Evolutionary conservation across 2,113 vertebrate species (phyloP), one percentile per base, ranked within the genome.

Genomic region (Festucalex cinctus): DNA sequence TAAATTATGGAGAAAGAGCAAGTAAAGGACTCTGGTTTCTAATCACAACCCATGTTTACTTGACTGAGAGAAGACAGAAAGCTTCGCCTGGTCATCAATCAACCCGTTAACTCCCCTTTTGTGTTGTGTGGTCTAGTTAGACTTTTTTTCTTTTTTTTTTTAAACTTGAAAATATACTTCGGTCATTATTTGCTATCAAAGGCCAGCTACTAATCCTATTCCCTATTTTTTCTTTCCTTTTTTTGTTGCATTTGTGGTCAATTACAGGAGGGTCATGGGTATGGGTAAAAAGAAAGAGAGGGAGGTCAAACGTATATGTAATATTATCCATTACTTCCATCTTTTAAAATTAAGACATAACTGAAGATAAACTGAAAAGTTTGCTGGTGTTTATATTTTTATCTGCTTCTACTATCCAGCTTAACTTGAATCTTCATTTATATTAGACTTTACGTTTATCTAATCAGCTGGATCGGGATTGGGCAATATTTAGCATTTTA

Each of bases 11-110:
- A 14, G 26, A 66, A 71, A 54, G 66, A 75, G 59, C 69, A 73
- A 73, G 68, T 65, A 22, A 59, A 71, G 56, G 61, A 63, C 68
- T 74, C 43, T 48, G 65, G 59, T 67, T 74, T 77, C 81, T 84
- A 84, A 87, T 83, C 82, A 83, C 51, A 74, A 63, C 37, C 58
- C 56, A 65, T 75, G 81, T 82, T 85, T 80, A 63, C 75, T 80
- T 80, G 83, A 66, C 36, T 61, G 71, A 79, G 63, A 56, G 57
- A 65, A 83, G 60, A 80, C 78, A 61, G 63, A 76, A 74, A 46
- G 60, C 19, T 13, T 56, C 28, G 17, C 56, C 61, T 62, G 37
- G 65, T 68, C 66, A 63, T 84, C 80, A 81, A 83, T 83, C 78
- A 69, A 56, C 54, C 4, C 36, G 14, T 68, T 44, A 46, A 56